Percentiles rank a stretch among this genome's conserved stretches.
These are phyloP conservation scores for Hippocampus barbouri DNA, from an alignment of 2,113 vertebrate species.

Conservation along the genomic window DNA sequence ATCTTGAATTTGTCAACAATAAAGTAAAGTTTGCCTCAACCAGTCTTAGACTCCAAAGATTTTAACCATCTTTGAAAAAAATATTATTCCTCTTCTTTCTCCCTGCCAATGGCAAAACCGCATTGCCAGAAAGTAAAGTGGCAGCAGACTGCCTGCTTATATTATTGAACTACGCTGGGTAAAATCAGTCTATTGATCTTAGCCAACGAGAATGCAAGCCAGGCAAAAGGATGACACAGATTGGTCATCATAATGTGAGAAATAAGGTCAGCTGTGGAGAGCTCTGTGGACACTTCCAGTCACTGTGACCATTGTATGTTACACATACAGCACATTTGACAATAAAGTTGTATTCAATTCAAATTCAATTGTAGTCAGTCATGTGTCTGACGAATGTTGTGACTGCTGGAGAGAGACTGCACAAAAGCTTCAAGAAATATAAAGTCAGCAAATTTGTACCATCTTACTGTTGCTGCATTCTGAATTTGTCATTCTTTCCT, in stretches of 20 bases:
- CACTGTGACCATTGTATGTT: constrained; percentile 27
- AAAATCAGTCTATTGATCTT: constrained; percentile 25
- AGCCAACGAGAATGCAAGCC: constrained; percentile 27
- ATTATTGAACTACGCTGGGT: background rate
- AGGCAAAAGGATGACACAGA: constrained; percentile 25
- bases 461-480: constrained; percentile 8
- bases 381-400: constrained; percentile 49
- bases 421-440: constrained; percentile 18
- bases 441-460: constrained; percentile 43
- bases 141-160: background rate
- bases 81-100: too few species aligned
- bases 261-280: constrained; percentile 41
- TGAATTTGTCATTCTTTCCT: constrained; percentile 4
- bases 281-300: constrained; percentile 51
- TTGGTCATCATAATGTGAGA: constrained; percentile 46
- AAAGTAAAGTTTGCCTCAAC: too few species aligned
- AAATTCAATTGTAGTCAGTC: constrained; percentile 38
- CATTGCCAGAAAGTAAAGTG: too few species aligned
- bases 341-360: too few species aligned
- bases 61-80: too few species aligned
- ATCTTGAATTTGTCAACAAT: too few species aligned
- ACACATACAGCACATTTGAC: too few species aligned
- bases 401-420: too few species aligned
- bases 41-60: too few species aligned
- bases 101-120: too few species aligned